A percentile compares a stretch with the other conserved stretches of the same genome.
phyloP scores from a whole-genome alignment of 2,113 vertebrate genomes.

The Anarrhichthys ocellatus region DNA sequence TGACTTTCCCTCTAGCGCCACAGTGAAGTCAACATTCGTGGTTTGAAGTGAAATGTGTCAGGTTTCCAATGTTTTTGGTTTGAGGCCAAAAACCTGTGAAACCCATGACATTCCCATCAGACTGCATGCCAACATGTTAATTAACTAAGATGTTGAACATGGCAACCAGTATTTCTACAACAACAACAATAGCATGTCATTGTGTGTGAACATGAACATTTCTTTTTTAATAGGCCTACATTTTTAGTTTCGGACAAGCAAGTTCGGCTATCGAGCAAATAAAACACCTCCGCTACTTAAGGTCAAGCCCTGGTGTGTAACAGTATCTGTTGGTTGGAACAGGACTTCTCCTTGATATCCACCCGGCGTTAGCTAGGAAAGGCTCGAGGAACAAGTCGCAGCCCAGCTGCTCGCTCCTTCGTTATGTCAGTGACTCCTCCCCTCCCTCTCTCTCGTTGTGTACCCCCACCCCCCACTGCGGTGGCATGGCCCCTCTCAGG shows the following conservation, averaged over 20 bases:
- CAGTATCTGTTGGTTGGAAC: neutral
- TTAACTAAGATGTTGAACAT: no score
- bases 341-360: neutral
- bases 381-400: neutral
- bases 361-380: neutral
- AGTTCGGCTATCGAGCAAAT: neutral
- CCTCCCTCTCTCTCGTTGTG: neutral
- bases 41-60: no score
- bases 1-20: no score
- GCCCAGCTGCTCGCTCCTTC: neutral
- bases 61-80: no score
- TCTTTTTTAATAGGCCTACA: neutral
- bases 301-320: neutral
- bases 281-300: neutral
- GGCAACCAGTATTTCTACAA: no score
- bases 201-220: no score
- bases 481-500: conserved; percentile 75
- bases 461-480: conserved; percentile 22
- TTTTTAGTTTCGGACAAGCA: neutral
- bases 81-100: no score
- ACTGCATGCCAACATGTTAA: no score
- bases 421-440: neutral
- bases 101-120: no score
- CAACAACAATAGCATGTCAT: no score
- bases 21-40: no score